Evolutionary conservation across 2,113 vertebrate species (phyloP).

Genomic region (Synodontis membranacea): DNA sequence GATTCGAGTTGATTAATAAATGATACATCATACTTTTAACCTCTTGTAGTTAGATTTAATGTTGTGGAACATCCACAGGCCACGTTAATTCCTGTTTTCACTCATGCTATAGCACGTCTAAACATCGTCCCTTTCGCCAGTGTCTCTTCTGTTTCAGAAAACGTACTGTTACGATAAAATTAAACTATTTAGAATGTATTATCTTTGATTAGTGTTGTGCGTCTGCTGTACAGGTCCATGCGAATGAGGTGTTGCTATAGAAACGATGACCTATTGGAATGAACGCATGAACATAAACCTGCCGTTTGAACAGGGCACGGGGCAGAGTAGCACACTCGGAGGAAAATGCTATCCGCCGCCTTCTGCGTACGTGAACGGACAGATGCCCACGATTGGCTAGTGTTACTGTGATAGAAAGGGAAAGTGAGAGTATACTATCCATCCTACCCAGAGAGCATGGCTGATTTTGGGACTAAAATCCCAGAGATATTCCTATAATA

Average conservation of each 20-base stretch:
- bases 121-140: background rate
- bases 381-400: background rate
- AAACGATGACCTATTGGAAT: background rate
- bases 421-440: background rate
- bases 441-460: background rate
- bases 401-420: background rate
- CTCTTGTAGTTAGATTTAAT: background rate
- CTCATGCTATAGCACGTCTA: background rate
- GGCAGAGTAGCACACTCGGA: background rate
- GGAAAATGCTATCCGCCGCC: background rate
- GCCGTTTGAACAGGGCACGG: background rate
- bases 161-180: background rate
- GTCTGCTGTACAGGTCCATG: background rate
- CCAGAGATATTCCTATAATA: background rate
- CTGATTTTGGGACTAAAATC: background rate
- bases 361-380: background rate
- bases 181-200: background rate
- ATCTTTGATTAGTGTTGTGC: background rate
- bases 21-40: background rate
- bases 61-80: background rate
- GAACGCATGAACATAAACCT: background rate
- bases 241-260: background rate
- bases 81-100: background rate
- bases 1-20: background rate
- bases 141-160: background rate